Evolutionary conservation across 2,797 vertebrate genomes (phyloP), one percentile per base, ranked within the genome.

Genomic region (Mionectes olivaceus): DNA sequence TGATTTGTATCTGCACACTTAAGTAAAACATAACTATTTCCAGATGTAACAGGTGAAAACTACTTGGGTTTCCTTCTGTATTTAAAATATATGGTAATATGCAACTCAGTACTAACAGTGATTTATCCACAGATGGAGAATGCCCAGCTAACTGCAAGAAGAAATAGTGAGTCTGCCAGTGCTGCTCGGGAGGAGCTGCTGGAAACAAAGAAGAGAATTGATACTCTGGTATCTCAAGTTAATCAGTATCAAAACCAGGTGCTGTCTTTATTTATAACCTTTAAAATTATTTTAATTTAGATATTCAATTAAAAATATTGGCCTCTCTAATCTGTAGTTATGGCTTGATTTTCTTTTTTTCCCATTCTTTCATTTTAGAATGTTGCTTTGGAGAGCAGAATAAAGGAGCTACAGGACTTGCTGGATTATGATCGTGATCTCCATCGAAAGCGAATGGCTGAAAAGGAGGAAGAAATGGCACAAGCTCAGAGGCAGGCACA

Each of bases 391-490:
- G 98, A 98, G 94, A 93, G 73, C 21, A 98, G 81, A 49, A 52
- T 97, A 32, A 97, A 95, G 87, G 98, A 99, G 5, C 93, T 99
- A 67, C 98, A 99, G 96, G 94, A 97, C 52, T 95, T 83, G 16
- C 77, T 98, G 50, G 98, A 98, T 65, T 79, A 89, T 10, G 98
- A 99, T 81, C 95, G 98, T 1, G 97, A 98, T 33, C 19, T 81
- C 7, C 94, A 97, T 90, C 98, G 94, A 53, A 98, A 97, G 55
- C 94, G 79, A n/a, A 89, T 98, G n/a, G 88, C 68, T 39, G 98
- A 98, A 83, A 99, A 98, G 95, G 98, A 99, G 32, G 92, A 97
- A 94, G 98, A 99, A 95, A 95, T 99, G 84, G 79, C 81, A 2
- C 73, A 88, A 68, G 95, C 98, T 88, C 97, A 97, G 50, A 95